Percentiles rank a stretch among this genome's conserved stretches.
phyloP scores from a whole-genome alignment of 2,113 vertebrate species.

The Talpa occidentalis region DNA sequence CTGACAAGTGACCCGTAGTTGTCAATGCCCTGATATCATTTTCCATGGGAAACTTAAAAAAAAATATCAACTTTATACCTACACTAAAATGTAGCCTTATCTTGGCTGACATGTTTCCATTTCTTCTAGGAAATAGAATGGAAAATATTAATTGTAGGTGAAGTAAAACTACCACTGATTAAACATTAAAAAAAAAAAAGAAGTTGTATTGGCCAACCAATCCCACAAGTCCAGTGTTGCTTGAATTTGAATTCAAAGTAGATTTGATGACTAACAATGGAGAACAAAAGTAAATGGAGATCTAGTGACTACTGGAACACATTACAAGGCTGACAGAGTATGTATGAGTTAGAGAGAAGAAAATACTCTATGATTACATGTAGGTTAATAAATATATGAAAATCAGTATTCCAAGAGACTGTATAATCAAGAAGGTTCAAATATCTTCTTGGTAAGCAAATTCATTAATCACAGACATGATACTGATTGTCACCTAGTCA shows the following conservation, averaged over 20 bases:
- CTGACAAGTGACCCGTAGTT: not conserved
- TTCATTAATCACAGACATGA: not conserved
- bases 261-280: not conserved
- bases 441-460: not conserved
- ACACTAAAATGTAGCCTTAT: not conserved
- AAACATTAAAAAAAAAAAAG: constrained; percentile 6
- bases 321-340: not conserved
- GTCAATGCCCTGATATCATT: not conserved
- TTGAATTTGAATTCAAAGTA: not conserved
- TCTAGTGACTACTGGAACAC: not conserved
- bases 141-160: not conserved
- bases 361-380: not conserved
- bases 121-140: not conserved
- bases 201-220: not conserved
- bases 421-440: not conserved
- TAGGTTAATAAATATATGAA: not conserved
- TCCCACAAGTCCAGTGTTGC: not conserved
- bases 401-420: not conserved
- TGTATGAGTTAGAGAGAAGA: not conserved
- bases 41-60: not conserved
- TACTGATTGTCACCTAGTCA: not conserved
- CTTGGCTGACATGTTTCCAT: not conserved
- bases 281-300: not conserved
- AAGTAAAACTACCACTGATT: not conserved
- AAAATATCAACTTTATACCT: not conserved